These are phyloP conservation scores for Montipora cactus DNA, from an alignment of 64 coral and sea anemone species.

Conservation along the genomic window DNA sequence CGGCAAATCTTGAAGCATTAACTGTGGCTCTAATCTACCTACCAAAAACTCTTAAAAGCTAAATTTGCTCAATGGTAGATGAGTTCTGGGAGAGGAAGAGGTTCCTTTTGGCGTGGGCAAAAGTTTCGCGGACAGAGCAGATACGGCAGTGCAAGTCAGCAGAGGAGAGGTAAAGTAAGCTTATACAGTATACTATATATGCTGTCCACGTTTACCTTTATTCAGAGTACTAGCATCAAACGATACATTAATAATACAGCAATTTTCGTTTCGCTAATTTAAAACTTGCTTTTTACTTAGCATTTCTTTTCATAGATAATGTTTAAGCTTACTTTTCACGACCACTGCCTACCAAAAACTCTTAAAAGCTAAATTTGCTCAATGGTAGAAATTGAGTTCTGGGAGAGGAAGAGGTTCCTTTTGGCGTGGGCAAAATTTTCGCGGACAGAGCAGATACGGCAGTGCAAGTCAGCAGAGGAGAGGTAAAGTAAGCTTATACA, in stretches of 20 bases:
- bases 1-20: conserved; percentile 2
- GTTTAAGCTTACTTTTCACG: too few species aligned
- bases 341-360: too few species aligned
- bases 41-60: too few species aligned
- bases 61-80: not conserved
- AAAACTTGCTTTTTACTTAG: too few species aligned
- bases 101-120: conserved; percentile 24
- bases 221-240: too few species aligned
- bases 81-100: conserved; percentile 55
- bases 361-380: not conserved
- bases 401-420: conserved; percentile 28
- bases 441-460: conserved; percentile 8
- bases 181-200: too few species aligned
- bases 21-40: not conserved
- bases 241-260: too few species aligned
- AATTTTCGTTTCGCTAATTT: too few species aligned
- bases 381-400: conserved; percentile 43
- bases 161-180: too few species aligned
- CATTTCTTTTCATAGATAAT: too few species aligned
- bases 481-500: too few species aligned
- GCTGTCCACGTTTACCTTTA: too few species aligned
- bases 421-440: conserved; percentile 30
- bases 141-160: not conserved
- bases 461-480: not conserved
- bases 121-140: conserved; percentile 15